Evolutionary conservation across 2,797 vertebrate genomes (phyloP).

Genomic region (Aeoliscus strigatus): DNA sequence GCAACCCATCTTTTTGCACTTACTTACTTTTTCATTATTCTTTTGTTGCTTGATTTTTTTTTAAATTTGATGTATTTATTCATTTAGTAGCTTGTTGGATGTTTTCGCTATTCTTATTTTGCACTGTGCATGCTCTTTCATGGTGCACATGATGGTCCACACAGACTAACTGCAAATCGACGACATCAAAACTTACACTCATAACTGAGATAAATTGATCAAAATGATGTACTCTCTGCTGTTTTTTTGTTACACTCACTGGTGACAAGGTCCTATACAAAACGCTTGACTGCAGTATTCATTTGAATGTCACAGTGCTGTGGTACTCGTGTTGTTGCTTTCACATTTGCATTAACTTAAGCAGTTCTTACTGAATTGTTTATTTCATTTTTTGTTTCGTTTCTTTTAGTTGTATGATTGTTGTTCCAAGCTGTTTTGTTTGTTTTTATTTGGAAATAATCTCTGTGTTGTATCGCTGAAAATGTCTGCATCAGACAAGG

Average conservation of each 20-base stretch:
- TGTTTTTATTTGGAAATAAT: conserved; percentile 53
- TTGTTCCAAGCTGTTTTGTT: conserved; percentile 27
- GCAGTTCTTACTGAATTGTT: conserved; percentile 13
- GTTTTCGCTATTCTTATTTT: conserved; percentile 4
- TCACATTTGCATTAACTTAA: conserved; percentile 27
- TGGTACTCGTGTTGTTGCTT: too few relatives aligned
- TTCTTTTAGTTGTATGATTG: conserved; percentile 21
- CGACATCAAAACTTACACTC: conserved; percentile 40
- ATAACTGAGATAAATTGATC: conserved; percentile 37
- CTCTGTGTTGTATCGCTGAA: conserved; percentile 63
- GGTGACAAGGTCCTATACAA: conserved; percentile 27
- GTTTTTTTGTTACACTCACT: conserved; percentile 26
- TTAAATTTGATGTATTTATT: too few relatives aligned
- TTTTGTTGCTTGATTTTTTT: conserved; percentile 29
- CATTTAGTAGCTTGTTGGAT: conserved; percentile 10
- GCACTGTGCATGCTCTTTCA: conserved; percentile 25
- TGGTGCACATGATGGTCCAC: conserved; percentile 29
- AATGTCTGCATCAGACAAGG: conserved; percentile 46
- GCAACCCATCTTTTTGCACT: conserved; percentile 53
- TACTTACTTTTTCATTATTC: conserved; percentile 31
- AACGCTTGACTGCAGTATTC: conserved; percentile 51
- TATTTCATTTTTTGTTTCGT: too few relatives aligned
- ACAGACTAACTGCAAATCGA: conserved; percentile 34
- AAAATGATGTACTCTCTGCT: conserved; percentile 29
- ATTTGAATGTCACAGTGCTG: conserved; percentile 61